Conservation (phyloP, 23 tunicate species). For the Styela plicata region DNA sequence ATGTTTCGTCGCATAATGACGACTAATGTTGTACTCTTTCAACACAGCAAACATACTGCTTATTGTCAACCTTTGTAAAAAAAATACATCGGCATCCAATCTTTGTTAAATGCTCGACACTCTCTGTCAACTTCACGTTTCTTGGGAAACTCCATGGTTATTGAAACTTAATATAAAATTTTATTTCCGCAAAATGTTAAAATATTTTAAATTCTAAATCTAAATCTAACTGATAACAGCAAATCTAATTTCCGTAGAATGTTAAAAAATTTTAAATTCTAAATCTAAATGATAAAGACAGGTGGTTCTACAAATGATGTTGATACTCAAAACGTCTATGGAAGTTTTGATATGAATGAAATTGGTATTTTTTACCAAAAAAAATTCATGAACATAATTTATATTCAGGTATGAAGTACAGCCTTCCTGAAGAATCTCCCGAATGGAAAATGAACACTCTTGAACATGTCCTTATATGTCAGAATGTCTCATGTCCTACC, state of each 20-base stretch:
- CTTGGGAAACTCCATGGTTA: no score
- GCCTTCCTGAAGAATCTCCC: background rate
- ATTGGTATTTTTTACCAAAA: background rate
- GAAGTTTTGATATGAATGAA: conserved; percentile 6
- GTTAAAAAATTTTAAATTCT: no score
- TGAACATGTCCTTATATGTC: no score
- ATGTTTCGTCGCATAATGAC: conserved; percentile 45
- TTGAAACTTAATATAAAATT: no score
- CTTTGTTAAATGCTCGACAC: background rate
- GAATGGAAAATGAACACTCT: no score
- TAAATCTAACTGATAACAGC: no score
- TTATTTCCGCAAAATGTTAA: no score
- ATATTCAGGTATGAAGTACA: conserved; percentile 9
- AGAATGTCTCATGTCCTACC: no score
- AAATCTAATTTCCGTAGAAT: no score
- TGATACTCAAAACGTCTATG: conserved; percentile 31
- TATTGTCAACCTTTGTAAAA: background rate
- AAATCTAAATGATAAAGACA: no score
- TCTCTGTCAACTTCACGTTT: background rate
- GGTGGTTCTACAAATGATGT: conserved; percentile 62
- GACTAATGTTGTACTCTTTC: conserved; percentile 38
- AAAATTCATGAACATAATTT: background rate
- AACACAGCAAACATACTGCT: background rate
- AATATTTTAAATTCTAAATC: no score
- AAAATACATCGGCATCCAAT: background rate